Percentiles rank a stretch among this genome's conserved stretches.
Conservation (phyloP, 2,888 invertebrate species). For the Ryuthela nishihirai region DNA sequence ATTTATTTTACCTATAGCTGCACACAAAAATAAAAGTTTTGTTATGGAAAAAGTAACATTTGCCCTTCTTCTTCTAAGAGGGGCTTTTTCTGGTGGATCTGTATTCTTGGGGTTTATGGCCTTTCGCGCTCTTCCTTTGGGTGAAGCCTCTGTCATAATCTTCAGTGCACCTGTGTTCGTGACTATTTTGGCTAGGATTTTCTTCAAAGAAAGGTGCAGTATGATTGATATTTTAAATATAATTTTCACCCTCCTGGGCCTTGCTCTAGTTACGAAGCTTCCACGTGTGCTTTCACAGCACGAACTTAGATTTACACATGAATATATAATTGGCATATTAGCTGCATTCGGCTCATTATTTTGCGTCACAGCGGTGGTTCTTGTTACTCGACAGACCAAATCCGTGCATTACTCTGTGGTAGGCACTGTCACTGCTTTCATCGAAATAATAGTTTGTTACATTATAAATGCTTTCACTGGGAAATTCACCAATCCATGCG, state of each 20-base stretch:
- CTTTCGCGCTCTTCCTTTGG: constrained; percentile 79
- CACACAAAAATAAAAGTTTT: background rate
- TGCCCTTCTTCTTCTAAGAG: background rate
- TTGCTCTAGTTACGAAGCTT: background rate
- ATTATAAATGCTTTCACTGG: no score
- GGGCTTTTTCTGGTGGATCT: background rate
- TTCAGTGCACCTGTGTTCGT: constrained; percentile 91
- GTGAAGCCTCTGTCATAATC: constrained; percentile 83
- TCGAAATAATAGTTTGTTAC: no score
- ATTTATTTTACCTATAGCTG: background rate
- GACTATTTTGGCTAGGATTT: constrained; percentile 61
- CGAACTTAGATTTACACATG: no score
- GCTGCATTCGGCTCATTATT: no score
- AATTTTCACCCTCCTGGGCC: constrained; percentile 1
- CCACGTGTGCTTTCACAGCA: background rate
- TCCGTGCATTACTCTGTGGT: no score
- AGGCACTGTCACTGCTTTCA: no score
- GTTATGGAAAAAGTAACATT: background rate
- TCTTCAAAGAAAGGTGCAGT: constrained; percentile 81
- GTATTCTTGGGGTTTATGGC: constrained; percentile 3
- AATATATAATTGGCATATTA: no score
- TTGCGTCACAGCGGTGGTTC: no score
- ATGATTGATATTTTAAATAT: constrained; percentile 53
- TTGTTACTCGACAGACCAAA: no score
- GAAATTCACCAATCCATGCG: no score